Evolutionary conservation across 2,797 vertebrate genomes (phyloP).

Genomic region (Tokudaia muenninki): DNA sequence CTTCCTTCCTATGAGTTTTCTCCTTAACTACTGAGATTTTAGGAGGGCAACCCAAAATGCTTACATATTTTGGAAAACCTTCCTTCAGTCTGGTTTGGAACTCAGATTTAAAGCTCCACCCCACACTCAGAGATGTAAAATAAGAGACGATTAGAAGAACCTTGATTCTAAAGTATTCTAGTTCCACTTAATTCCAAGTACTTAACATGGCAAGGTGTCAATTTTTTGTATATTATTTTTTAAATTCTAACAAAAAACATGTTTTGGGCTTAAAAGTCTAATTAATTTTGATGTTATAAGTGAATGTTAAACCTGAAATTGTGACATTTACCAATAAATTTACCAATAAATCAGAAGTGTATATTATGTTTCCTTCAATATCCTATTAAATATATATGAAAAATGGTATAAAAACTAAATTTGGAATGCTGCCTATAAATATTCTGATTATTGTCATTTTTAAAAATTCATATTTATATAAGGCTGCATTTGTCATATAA

Average conservation of each 20-base stretch:
- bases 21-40: background rate
- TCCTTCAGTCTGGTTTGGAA: background rate
- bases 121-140: background rate
- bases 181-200: background rate
- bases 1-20: background rate
- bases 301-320: constrained; percentile 57
- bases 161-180: background rate
- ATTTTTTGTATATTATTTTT: background rate
- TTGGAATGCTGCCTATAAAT: background rate
- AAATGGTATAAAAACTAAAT: background rate
- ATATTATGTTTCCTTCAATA: background rate
- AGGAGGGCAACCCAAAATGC: background rate
- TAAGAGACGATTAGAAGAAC: background rate
- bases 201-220: background rate
- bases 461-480: constrained; percentile 26
- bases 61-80: background rate
- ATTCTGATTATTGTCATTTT: constrained; percentile 55
- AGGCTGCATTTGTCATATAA: background rate
- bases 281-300: background rate
- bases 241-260: background rate
- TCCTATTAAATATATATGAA: background rate
- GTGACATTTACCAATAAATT: background rate
- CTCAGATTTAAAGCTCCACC: background rate
- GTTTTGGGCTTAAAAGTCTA: constrained; percentile 41
- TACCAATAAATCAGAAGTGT: constrained; percentile 38